A percentile compares a stretch with the other conserved stretches of the same genome.
These are phyloP conservation scores for Campoplex capitator DNA, from an alignment of 2,888 invertebrate species.

Conservation along the genomic window DNA sequence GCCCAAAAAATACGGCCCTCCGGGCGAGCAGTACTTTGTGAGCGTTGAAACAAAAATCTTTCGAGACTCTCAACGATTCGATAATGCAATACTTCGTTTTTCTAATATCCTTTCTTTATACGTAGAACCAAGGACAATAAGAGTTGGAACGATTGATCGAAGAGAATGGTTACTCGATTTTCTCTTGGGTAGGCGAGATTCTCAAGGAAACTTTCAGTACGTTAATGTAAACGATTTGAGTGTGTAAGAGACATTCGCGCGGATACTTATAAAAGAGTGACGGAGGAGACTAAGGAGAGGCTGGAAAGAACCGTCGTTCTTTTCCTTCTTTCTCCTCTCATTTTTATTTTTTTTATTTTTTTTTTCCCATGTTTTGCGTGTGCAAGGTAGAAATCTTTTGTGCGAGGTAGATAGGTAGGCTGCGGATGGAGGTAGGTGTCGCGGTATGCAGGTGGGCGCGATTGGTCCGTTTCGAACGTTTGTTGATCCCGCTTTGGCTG, in stretches of 20 bases:
- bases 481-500: conserved; percentile 44
- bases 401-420: conserved; percentile 52
- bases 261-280: neutral
- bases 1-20: no score
- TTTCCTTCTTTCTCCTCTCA: conserved; percentile 50
- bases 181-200: conserved; percentile 23
- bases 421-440: conserved; percentile 61
- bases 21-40: neutral
- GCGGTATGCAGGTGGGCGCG: conserved; percentile 64
- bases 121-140: conserved; percentile 43
- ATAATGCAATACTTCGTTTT: neutral
- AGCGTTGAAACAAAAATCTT: neutral
- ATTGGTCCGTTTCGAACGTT: conserved; percentile 54
- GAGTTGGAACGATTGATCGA: conserved; percentile 32
- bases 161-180: conserved; percentile 40
- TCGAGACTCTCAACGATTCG: neutral
- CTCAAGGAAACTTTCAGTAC: conserved; percentile 58
- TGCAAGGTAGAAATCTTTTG: conserved; percentile 50
- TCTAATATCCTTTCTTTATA: neutral
- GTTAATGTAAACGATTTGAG: conserved; percentile 22
- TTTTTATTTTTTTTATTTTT: neutral
- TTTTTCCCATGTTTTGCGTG: neutral
- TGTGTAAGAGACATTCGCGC: conserved; percentile 2
- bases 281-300: conserved; percentile 35
- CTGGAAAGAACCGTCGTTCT: conserved; percentile 53